phyloP scores from a whole-genome alignment of 2,888 invertebrate species.

The Ectobius pallidus region DNA sequence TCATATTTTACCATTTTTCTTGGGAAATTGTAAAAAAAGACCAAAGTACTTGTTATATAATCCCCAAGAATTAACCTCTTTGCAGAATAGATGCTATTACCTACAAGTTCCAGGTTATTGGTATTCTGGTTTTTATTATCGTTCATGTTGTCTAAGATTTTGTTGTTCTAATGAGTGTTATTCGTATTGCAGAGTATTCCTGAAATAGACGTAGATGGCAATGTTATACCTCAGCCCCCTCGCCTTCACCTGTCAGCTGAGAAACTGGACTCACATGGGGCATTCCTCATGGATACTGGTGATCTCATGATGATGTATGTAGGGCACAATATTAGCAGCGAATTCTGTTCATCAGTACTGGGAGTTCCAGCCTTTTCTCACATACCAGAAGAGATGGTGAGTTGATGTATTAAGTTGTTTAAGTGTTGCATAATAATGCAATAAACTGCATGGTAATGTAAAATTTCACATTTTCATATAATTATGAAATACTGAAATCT shows the following conservation, averaged over 20 bases:
- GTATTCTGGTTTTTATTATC: no score
- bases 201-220: constrained; percentile 39
- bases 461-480: not conserved
- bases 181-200: constrained; percentile 14
- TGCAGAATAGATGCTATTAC: no score
- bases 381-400: constrained; percentile 73
- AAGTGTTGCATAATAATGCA: no score
- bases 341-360: constrained; percentile 77
- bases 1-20: no score
- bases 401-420: constrained; percentile 40
- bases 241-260: constrained; percentile 83
- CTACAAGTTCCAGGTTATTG: no score
- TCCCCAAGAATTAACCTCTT: no score
- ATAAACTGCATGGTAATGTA: no score
- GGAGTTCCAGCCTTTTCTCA: constrained; percentile 75
- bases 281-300: constrained; percentile 90
- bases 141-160: no score
- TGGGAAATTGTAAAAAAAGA: no score
- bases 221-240: constrained; percentile 63
- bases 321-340: constrained; percentile 76
- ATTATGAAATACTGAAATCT: not conserved
- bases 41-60: no score
- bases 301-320: constrained; percentile 82
- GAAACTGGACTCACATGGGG: constrained; percentile 75
- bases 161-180: not conserved